Conservation (phyloP, 1,140 invertebrate species). For the Drosophila willistoni region DNA sequence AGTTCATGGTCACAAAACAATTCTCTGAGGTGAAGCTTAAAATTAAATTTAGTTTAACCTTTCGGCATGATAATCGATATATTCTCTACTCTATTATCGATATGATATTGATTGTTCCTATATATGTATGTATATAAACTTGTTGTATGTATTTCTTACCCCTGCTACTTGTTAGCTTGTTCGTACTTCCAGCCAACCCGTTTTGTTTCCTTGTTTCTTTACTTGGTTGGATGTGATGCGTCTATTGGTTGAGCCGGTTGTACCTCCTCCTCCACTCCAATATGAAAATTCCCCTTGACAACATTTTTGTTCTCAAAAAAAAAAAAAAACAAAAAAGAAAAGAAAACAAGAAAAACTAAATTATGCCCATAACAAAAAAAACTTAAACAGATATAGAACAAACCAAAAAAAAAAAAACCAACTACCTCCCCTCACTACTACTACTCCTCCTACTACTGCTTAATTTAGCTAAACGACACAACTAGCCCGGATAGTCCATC, state of each 20-base stretch:
- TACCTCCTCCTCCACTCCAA: conserved; percentile 7
- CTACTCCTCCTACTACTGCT: conserved; percentile 48
- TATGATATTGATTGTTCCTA: neutral
- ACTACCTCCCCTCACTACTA: conserved; percentile 36
- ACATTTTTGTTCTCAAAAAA: conserved; percentile 37
- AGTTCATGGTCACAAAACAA: no score
- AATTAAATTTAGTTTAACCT: no score
- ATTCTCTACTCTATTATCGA: neutral
- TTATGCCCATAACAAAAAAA: conserved; percentile 20
- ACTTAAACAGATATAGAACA: conserved; percentile 2
- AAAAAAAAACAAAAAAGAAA: conserved; percentile 2
- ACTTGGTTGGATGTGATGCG: conserved; percentile 22
- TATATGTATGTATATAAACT: neutral
- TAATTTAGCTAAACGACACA: conserved; percentile 79
- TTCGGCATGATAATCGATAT: no score
- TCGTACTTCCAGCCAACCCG: neutral
- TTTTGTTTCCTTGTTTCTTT: conserved; percentile 18
- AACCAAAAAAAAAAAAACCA: conserved; percentile 38
- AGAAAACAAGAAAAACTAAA: conserved; percentile 16
- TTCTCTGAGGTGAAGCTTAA: no score
- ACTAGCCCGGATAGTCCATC: conserved; percentile 80
- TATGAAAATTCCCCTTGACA: conserved; percentile 14
- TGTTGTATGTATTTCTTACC: neutral
- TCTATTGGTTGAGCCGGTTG: conserved; percentile 21
- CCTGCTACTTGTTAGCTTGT: neutral